Base-by-base conservation (phyloP, 2,797 vertebrate genomes). In the Mionectes olivaceus region DNA sequence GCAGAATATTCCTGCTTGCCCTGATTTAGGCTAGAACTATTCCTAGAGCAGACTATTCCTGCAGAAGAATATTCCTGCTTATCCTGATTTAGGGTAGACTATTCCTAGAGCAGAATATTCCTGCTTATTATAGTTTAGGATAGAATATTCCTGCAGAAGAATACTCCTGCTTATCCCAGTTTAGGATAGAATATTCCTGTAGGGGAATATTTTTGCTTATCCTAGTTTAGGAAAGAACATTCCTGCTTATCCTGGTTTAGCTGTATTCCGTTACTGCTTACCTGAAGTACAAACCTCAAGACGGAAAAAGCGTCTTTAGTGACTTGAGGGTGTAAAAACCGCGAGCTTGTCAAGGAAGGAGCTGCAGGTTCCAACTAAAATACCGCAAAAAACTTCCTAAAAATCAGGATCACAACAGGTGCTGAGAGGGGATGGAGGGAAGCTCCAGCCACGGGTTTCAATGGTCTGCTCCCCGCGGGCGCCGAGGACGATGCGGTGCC, bases 291-390 rank as follows among this genome's bases (percentile, higher is more conserved):
- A 24, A 32, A 25, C 10, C 14, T 17, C 1, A 19, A n/a, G 47
- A 14, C 0, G 5, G 13, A 5, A 37, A 18, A 28, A 37, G 11
- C n/a, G 6, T 8, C 50, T 33, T 24, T 4, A 23, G 1, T 19
- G 18, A 21, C 12, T 24, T 10, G 10, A 43, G 24, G 10, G 17
- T 7, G 39, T 8, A 43, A n/a, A 70, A 75, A 5, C 2, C 0
- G 8, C 0, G 46, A 15, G 30, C 4, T 83, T 3, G 7, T 5
- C 35, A 2, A 14, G 13, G 27, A 17, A 21, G 30, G 19, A n/a
- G 6, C 6, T 11, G 0, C 1, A 2, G 3, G 6, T 47, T 13
- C 67, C 28, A 22, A 5, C 41, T 14, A 1, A 9, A 14, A 13
- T 9, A 6, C 32, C 17, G 18, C 27, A 1, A 9, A 7, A 46